A percentile compares a stretch with the other conserved stretches of the same genome.
These are phyloP conservation scores for Caretta caretta DNA, from an alignment of 2,113 vertebrate species.

Conservation along the genomic window DNA sequence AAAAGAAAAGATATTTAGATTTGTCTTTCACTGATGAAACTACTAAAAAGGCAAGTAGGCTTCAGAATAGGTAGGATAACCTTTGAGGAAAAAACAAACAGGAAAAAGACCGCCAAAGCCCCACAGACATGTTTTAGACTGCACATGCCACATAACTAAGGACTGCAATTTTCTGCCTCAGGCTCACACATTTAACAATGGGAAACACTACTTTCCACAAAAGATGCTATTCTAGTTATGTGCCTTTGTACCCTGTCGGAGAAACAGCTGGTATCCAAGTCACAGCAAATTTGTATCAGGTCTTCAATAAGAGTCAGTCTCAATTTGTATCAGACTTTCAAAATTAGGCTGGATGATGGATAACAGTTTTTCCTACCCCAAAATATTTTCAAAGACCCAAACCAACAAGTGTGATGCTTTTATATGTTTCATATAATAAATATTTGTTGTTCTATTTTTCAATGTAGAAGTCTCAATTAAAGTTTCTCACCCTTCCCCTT, in stretches of 20 bases:
- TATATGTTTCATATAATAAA: background rate
- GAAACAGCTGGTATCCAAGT: conserved; percentile 78
- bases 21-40: conserved; percentile 52
- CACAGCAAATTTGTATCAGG: conserved; percentile 80
- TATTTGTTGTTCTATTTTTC: background rate
- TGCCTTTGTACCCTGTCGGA: conserved; percentile 75
- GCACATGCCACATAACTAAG: conserved; percentile 36
- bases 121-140: conserved; percentile 18
- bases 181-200: conserved; percentile 57
- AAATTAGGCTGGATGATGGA: conserved; percentile 72
- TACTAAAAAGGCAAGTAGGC: background rate
- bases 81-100: conserved; percentile 16
- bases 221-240: conserved; percentile 78
- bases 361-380: conserved; percentile 40
- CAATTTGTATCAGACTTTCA: conserved; percentile 76
- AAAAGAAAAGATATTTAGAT: conserved; percentile 29
- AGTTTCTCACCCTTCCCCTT: conserved; percentile 18
- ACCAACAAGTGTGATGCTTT: background rate
- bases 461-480: background rate
- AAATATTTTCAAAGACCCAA: background rate
- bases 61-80: conserved; percentile 17
- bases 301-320: conserved; percentile 75
- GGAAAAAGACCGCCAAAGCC: background rate
- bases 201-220: conserved; percentile 52
- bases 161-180: conserved; percentile 25